A percentile compares a stretch with the other conserved stretches of the same genome.
These are phyloP conservation scores for Chironex yamaguchii DNA, from an alignment of 30 jellyfish, hydroid and myxozoan species.

Conservation along the genomic window DNA sequence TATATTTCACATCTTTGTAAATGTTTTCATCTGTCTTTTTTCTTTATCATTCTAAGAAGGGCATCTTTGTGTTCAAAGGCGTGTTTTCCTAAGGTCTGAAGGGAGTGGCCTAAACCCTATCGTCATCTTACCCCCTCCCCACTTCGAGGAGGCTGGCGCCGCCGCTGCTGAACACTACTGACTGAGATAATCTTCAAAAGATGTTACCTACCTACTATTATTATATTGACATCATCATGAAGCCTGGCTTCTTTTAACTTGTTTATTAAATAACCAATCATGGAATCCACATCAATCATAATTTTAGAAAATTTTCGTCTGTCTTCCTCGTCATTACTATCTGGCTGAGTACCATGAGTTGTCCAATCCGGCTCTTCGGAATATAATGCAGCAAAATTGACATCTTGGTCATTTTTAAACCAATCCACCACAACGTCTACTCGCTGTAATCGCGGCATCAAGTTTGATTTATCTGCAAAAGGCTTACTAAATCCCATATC, in stretches of 20 bases:
- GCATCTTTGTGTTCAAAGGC: no score
- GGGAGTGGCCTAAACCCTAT: no score
- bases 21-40: no score
- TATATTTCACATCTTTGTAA: no score
- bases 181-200: no score
- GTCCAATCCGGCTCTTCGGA: conserved; percentile 62
- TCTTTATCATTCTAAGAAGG: no score
- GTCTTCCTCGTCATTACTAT: background rate
- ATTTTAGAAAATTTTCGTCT: conserved; percentile 5
- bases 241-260: conserved; percentile 6
- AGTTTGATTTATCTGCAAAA: background rate
- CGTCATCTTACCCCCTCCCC: no score
- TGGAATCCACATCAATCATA: conserved; percentile 42
- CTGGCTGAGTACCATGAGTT: conserved; percentile 22
- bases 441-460: conserved; percentile 71
- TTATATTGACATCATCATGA: conserved; percentile 66
- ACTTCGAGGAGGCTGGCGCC: no score
- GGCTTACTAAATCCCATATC: conserved; percentile 21
- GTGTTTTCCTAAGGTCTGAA: no score
- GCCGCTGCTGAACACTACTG: no score
- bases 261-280: conserved; percentile 44
- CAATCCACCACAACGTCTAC: conserved; percentile 64
- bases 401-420: conserved; percentile 65
- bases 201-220: conserved; percentile 70
- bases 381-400: conserved; percentile 78